Conservation (phyloP, 1,140 invertebrate genomes). For the Drosophila rufa region DNA sequence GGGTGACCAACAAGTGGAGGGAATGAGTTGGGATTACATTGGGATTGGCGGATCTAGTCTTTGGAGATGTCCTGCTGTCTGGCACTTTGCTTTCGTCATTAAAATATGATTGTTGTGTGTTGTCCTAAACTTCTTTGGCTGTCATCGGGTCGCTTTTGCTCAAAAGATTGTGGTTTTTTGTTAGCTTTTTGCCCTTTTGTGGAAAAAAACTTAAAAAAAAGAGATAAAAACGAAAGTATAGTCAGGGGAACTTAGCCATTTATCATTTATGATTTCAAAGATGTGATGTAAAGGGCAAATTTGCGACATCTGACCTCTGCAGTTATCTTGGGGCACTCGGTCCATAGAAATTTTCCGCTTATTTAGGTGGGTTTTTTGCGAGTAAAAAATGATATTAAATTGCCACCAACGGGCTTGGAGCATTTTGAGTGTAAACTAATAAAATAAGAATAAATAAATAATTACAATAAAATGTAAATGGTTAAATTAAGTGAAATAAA, state of each 20-base stretch:
- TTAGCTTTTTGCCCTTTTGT: conserved; percentile 43
- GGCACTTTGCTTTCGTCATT: conserved; percentile 66
- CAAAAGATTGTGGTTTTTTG: conserved; percentile 55
- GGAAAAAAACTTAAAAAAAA: conserved; percentile 40
- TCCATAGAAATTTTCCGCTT: conserved; percentile 41
- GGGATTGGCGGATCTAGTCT: conserved; percentile 11
- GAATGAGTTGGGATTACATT: conserved; percentile 35
- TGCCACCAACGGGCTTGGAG: too few species aligned
- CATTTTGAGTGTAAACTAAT: too few species aligned
- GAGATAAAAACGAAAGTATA: conserved; percentile 49
- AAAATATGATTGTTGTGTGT: conserved; percentile 77
- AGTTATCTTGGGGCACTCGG: conserved; percentile 21
- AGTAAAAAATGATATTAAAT: not conserved
- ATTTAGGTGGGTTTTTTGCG: conserved; percentile 37
- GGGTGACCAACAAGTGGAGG: not conserved
- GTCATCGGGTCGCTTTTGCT: conserved; percentile 23
- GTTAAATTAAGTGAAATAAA: too few species aligned
- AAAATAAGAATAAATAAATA: too few species aligned
- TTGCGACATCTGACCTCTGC: conserved; percentile 16
- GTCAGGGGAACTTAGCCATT: conserved; percentile 67
- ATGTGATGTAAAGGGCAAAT: conserved; percentile 38
- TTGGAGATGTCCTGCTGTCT: conserved; percentile 38
- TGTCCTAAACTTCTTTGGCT: conserved; percentile 65
- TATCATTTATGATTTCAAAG: conserved; percentile 70
- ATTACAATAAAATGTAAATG: too few species aligned